Evolutionary conservation across 2,797 vertebrate genomes (phyloP).

Genomic region (Pangasius djambal): DNA sequence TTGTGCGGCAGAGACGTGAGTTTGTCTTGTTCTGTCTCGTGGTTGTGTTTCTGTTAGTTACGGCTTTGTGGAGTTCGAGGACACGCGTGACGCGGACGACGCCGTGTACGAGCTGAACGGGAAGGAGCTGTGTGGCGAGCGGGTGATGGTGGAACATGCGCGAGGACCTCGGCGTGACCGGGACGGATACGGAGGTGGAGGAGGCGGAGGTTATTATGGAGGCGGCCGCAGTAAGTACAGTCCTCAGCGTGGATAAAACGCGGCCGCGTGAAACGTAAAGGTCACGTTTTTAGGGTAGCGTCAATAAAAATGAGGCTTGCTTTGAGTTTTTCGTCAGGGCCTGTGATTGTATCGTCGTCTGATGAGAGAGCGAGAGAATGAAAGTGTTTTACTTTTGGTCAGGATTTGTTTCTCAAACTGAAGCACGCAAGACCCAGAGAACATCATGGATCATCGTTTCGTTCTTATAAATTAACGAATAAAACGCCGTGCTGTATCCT

Average conservation of each 20-base stretch:
- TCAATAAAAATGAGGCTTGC: neutral
- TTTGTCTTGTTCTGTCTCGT: neutral
- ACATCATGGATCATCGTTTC: no score
- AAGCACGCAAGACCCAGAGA: neutral
- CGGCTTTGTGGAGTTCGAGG: constrained; percentile 89
- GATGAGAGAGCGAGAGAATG: neutral
- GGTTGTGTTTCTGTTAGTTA: constrained; percentile 67
- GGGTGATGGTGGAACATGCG: constrained; percentile 86
- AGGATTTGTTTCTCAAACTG: neutral
- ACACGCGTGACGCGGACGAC: constrained; percentile 85
- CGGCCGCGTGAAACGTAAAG: neutral
- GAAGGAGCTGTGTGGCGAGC: constrained; percentile 85
- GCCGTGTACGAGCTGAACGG: constrained; percentile 87
- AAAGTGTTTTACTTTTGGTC: neutral
- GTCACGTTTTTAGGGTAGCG: neutral
- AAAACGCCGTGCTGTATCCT: neutral
- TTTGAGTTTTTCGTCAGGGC: neutral
- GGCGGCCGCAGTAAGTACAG: constrained; percentile 89
- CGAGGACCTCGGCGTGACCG: constrained; percentile 82
- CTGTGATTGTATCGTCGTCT: neutral
- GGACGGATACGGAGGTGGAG: constrained; percentile 62
- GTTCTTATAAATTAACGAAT: no score
- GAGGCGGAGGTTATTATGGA: constrained; percentile 68
- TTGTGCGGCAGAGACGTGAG: neutral
- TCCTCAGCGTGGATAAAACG: neutral